phyloP scores from a whole-genome alignment of 2,113 vertebrate species.

The Trematocara zebra region DNA sequence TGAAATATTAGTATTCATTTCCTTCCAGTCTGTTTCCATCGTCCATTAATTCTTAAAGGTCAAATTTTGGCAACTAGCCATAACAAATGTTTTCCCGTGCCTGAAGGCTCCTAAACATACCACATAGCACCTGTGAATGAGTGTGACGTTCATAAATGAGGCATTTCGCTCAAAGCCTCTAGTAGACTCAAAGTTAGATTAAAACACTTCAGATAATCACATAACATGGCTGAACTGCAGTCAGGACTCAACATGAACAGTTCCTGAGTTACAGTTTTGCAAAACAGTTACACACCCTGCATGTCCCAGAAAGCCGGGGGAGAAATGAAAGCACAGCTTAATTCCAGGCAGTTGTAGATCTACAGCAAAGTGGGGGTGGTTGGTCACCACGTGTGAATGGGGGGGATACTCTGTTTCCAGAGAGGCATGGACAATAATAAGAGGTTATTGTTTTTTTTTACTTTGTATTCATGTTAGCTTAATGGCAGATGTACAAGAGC shows the following conservation, averaged over 20 bases:
- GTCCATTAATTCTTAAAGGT: background rate
- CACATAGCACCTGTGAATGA: background rate
- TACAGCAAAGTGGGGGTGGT: background rate
- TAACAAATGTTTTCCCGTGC: background rate
- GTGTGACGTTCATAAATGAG: background rate
- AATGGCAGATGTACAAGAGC: slow-evolving; percentile 54
- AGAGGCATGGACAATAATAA: slow-evolving; percentile 31
- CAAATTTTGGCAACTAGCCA: background rate
- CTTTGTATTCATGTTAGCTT: slow-evolving; percentile 34
- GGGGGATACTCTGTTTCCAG: slow-evolving; percentile 3
- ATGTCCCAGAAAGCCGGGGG: slow-evolving; percentile 21
- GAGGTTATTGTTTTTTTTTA: slow-evolving; percentile 50
- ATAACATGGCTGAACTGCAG: background rate
- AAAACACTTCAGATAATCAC: background rate
- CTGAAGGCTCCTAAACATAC: background rate
- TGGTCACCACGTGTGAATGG: background rate
- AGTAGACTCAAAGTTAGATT: background rate
- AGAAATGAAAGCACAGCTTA: slow-evolving; percentile 41
- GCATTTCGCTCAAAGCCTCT: background rate
- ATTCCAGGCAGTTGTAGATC: slow-evolving; percentile 12
- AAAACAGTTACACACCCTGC: background rate
- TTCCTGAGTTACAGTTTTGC: background rate
- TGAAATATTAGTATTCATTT: background rate
- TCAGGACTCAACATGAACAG: background rate
- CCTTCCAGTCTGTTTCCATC: background rate